Percentiles rank a stretch among this genome's conserved stretches.
These are phyloP conservation scores for Tragelaphus strepsiceros DNA, from an alignment of 2,113 vertebrate genomes.

Conservation along the genomic window DNA sequence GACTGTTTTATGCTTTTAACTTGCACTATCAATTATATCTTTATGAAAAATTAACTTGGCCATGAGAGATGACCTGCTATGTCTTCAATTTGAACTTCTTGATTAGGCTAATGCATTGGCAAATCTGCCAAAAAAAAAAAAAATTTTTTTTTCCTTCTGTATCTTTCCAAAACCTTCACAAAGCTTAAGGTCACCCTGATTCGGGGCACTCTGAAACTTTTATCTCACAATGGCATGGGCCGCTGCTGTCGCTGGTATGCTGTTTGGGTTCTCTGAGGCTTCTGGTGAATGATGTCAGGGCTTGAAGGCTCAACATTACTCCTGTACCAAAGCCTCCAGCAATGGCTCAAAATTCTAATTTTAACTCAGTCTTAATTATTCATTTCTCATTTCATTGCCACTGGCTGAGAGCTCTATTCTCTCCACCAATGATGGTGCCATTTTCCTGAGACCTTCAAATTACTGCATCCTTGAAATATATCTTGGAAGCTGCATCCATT, in stretches of 20 bases:
- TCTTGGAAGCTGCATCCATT: not conserved
- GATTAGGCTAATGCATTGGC: constrained; percentile 78
- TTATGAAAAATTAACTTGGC: not conserved
- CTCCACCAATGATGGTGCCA: not conserved
- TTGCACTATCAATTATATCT: not conserved
- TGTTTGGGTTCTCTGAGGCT: constrained; percentile 77
- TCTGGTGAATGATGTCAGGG: constrained; percentile 90
- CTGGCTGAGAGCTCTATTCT: not conserved
- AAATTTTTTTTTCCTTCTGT: constrained; percentile 77
- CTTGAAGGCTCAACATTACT: constrained; percentile 78
- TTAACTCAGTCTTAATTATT: not conserved
- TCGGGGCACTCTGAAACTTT: constrained; percentile 93
- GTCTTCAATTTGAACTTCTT: not conserved
- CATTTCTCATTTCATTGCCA: not conserved
- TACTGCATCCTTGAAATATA: not conserved
- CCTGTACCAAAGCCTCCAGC: constrained; percentile 84
- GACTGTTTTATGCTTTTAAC: not conserved
- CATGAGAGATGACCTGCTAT: not conserved
- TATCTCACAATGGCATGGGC: constrained; percentile 86
- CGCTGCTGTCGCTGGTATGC: constrained; percentile 33
- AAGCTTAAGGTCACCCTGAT: constrained; percentile 88
- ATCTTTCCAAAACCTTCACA: constrained; percentile 92
- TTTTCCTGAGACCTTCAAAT: not conserved
- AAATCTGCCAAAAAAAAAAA: constrained; percentile 74
- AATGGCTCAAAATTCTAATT: constrained; percentile 73